Percentiles rank a stretch among this genome's conserved stretches.
Evolutionary conservation across 2,888 invertebrate genomes (phyloP).

Genomic region (Thysanoteuthis rhombus): DNA sequence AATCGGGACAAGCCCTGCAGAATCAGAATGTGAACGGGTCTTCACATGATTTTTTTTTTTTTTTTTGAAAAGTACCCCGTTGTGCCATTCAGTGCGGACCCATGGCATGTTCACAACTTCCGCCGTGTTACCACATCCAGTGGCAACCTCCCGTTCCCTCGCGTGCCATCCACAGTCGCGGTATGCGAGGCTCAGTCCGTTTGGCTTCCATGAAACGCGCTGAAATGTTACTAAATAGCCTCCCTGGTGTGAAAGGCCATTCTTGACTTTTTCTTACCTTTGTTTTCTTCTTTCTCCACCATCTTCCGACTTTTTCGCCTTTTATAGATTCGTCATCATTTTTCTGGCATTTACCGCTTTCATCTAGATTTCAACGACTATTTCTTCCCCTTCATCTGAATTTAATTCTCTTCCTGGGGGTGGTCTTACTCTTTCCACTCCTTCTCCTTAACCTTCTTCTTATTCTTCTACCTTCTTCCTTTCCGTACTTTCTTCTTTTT

Average conservation of each 20-base stretch:
- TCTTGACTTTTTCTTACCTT: background rate
- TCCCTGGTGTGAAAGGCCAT: background rate
- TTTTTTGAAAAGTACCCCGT: background rate
- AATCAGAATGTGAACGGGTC: background rate
- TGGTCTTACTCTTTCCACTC: too few relatives aligned
- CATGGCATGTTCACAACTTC: conserved; percentile 12
- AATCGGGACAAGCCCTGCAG: conserved; percentile 12
- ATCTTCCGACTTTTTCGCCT: background rate
- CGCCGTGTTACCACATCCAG: background rate
- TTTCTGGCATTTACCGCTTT: too few relatives aligned
- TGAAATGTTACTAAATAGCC: background rate
- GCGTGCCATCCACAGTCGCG: background rate
- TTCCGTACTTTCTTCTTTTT: too few relatives aligned
- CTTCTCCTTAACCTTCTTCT: too few relatives aligned
- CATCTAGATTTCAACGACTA: too few relatives aligned
- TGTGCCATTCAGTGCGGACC: background rate
- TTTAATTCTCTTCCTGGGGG: too few relatives aligned
- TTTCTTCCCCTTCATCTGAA: too few relatives aligned
- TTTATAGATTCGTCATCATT: background rate
- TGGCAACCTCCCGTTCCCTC: background rate
- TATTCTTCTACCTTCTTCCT: too few relatives aligned
- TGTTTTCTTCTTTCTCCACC: background rate
- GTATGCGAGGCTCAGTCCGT: background rate
- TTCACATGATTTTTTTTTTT: background rate
- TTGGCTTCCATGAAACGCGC: background rate